Evolutionary conservation across 1,140 invertebrate genomes (phyloP).

Genomic region (Penaeus indicus): DNA sequence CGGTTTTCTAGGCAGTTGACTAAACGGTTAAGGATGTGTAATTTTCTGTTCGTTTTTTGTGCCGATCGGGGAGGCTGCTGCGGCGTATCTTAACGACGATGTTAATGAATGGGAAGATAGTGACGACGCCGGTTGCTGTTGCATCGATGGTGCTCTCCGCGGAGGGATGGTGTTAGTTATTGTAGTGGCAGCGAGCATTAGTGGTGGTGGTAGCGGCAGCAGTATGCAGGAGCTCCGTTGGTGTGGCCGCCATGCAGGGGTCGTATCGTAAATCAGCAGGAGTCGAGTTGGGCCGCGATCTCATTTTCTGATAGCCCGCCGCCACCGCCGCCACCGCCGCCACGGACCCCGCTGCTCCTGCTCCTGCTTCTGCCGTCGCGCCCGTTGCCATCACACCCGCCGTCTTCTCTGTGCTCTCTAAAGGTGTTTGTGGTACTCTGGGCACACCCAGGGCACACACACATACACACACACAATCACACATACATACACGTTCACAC

Average conservation of each 20-base stretch:
- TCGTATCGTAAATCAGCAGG: constrained; percentile 56
- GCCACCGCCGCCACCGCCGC: constrained; percentile 9
- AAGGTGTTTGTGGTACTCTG: background rate
- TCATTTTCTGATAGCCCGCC: constrained; percentile 57
- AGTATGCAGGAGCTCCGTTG: constrained; percentile 28
- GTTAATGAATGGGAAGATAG: no score
- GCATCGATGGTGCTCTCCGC: no score
- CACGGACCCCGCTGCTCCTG: background rate
- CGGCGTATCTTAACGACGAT: no score
- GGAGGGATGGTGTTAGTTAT: background rate
- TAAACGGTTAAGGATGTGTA: no score
- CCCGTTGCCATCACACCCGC: background rate
- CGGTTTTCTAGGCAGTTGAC: no score
- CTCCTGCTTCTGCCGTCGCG: background rate
- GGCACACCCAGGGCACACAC: constrained; percentile 13
- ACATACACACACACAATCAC: constrained; percentile 20
- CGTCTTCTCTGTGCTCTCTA: background rate
- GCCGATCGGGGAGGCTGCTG: no score
- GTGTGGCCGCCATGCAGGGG: constrained; percentile 49
- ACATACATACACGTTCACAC: background rate
- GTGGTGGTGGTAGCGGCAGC: background rate
- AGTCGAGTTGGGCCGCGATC: constrained; percentile 55
- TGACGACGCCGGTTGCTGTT: no score
- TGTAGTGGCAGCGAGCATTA: background rate
- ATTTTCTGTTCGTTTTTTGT: no score